Conservation (phyloP, 2,888 invertebrate species). For the Hymenopus coronatus region DNA sequence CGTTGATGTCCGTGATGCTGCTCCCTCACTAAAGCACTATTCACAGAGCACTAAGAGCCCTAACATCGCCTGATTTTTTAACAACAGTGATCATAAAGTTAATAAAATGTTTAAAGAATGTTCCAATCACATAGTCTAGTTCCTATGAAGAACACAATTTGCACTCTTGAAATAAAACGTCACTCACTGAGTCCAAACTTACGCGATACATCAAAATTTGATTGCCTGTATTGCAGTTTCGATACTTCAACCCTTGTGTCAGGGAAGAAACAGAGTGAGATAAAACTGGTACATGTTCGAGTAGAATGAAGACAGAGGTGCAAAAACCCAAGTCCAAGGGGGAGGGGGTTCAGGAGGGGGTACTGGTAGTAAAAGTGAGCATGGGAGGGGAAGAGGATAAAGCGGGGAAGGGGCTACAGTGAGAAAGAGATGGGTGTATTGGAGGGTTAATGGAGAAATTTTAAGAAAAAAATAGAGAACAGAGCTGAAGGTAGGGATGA, state of each 20-base stretch:
- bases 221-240: conserved; percentile 53
- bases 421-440: conserved; percentile 41
- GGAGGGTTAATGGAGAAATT: conserved; percentile 47
- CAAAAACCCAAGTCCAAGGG: conserved; percentile 1
- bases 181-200: conserved; percentile 33
- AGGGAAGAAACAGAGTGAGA: neutral
- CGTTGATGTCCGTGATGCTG: neutral
- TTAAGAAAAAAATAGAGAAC: conserved; percentile 35
- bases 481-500: conserved; percentile 34
- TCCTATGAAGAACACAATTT: neutral
- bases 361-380: neutral
- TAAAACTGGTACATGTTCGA: neutral
- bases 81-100: no score
- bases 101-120: no score
- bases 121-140: neutral
- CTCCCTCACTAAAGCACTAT: neutral
- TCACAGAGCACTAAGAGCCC: neutral
- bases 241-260: conserved; percentile 46
- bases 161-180: neutral
- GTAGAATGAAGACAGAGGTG: neutral
- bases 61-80: no score
- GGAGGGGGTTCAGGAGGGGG: conserved; percentile 7
- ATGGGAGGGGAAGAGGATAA: neutral
- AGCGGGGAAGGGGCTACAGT: conserved; percentile 10
- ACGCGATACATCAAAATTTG: conserved; percentile 55